Percentiles rank a stretch among this genome's conserved stretches.
Conservation (phyloP, 1,140 invertebrate species). For the Zaprionus gabonicus region DNA sequence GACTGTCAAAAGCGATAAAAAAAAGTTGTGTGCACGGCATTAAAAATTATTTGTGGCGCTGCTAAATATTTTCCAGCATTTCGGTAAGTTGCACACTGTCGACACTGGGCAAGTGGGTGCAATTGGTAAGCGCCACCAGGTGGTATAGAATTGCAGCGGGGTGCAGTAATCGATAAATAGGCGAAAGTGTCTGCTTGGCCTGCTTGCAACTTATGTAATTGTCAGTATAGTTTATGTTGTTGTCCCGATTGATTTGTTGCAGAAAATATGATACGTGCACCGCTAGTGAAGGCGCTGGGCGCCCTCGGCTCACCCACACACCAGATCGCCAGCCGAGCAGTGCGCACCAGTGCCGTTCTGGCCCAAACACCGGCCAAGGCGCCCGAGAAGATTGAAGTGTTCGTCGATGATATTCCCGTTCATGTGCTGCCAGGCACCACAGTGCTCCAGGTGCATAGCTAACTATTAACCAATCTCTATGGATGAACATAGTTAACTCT, state of each 20-base stretch:
- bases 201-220: conserved; percentile 78
- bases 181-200: conserved; percentile 10
- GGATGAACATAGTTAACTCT: neutral
- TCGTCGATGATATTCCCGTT: conserved; percentile 98
- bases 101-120: neutral
- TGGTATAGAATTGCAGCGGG: neutral
- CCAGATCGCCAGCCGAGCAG: conserved; percentile 77
- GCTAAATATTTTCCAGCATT: conserved; percentile 76
- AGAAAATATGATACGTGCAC: conserved; percentile 84
- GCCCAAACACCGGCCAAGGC: conserved; percentile 85
- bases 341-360: conserved; percentile 83
- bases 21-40: conserved; percentile 76
- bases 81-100: conserved; percentile 59
- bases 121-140: neutral
- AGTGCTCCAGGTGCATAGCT: conserved; percentile 94
- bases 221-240: conserved; percentile 44
- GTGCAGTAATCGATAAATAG: conserved; percentile 34
- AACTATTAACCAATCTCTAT: too few relatives aligned
- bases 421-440: conserved; percentile 98
- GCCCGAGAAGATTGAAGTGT: conserved; percentile 96
- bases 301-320: conserved; percentile 82
- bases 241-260: conserved; percentile 50
- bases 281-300: conserved; percentile 82
- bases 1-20: conserved; percentile 72
- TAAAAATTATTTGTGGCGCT: conserved; percentile 63